These are phyloP conservation scores for Nothobranchius furzeri DNA, from an alignment of 2,113 vertebrate genomes.

Conservation along the genomic window DNA sequence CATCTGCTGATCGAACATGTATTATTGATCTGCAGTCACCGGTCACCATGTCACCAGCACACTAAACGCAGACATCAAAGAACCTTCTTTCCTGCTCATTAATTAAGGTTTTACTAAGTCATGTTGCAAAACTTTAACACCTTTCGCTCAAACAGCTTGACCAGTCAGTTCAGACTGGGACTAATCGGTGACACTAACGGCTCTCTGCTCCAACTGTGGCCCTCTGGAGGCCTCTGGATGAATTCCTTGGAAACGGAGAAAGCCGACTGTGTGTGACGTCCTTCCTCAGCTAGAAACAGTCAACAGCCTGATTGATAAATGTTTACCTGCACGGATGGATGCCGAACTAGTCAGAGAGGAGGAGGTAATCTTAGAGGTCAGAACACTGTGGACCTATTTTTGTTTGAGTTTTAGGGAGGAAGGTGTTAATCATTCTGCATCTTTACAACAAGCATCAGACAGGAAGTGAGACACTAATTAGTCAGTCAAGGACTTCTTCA, in stretches of 20 bases:
- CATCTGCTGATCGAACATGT: conserved; percentile 20
- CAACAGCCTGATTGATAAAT: conserved; percentile 4
- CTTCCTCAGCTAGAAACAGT: conserved; percentile 5
- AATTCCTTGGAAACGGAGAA: conserved; percentile 20
- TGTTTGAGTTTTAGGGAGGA: not conserved
- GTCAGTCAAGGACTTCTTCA: conserved; percentile 3
- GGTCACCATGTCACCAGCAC: conserved; percentile 1
- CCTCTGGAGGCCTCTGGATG: conserved; percentile 17
- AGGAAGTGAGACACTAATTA: conserved; percentile 12
- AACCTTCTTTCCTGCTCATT: no score
- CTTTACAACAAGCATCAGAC: not conserved
- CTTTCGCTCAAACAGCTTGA: no score
- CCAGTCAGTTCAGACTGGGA: conserved; percentile 17
- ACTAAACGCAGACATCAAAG: no score
- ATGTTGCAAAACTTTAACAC: not conserved
- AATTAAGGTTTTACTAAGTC: no score
- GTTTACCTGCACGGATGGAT: not conserved
- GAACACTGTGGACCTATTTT: not conserved
- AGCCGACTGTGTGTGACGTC: conserved; percentile 4
- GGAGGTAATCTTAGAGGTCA: not conserved
- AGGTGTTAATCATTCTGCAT: not conserved
- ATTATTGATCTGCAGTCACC: conserved; percentile 33
- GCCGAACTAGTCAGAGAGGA: not conserved
- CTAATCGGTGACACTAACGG: conserved; percentile 57
- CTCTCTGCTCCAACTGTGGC: conserved; percentile 15